Evolutionary conservation across 2,797 vertebrate genomes (phyloP).

Genomic region (Thaleichthys pacificus): DNA sequence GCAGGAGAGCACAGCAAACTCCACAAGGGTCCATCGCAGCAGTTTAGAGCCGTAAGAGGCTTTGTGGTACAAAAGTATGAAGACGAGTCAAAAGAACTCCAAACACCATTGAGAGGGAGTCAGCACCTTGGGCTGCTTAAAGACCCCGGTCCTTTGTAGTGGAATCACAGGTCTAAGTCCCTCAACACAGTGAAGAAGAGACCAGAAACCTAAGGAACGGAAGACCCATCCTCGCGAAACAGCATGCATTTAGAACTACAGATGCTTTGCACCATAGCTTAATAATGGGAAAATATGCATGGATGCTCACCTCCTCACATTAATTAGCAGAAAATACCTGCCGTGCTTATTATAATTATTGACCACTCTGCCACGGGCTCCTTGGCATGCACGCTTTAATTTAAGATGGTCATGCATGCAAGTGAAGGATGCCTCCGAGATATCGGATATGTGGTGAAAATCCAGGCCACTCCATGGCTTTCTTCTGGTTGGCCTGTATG

Average conservation of each 20-base stretch:
- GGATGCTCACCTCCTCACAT: conserved; percentile 49
- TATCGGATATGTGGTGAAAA: neutral
- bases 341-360: conserved; percentile 51
- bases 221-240: conserved; percentile 15
- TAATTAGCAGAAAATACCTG: conserved; percentile 66
- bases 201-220: neutral
- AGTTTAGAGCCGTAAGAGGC: conserved; percentile 65
- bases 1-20: conserved; percentile 32
- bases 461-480: neutral
- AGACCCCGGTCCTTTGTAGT: conserved; percentile 44
- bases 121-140: conserved; percentile 66
- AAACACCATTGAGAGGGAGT: conserved; percentile 56
- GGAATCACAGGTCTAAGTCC: conserved; percentile 45
- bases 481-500: neutral
- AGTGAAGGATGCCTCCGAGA: conserved; percentile 2
- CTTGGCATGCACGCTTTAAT: conserved; percentile 29
- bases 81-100: conserved; percentile 50
- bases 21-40: conserved; percentile 62
- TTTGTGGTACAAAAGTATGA: conserved; percentile 53
- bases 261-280: conserved; percentile 34
- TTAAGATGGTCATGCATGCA: conserved; percentile 17
- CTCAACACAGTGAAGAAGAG: conserved; percentile 20
- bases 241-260: neutral
- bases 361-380: conserved; percentile 34
- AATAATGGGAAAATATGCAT: conserved; percentile 52